Percentiles rank a stretch among this genome's conserved stretches.
phyloP scores from a whole-genome alignment of 2,797 vertebrate genomes.

The Rhinichthys osculus region DNA sequence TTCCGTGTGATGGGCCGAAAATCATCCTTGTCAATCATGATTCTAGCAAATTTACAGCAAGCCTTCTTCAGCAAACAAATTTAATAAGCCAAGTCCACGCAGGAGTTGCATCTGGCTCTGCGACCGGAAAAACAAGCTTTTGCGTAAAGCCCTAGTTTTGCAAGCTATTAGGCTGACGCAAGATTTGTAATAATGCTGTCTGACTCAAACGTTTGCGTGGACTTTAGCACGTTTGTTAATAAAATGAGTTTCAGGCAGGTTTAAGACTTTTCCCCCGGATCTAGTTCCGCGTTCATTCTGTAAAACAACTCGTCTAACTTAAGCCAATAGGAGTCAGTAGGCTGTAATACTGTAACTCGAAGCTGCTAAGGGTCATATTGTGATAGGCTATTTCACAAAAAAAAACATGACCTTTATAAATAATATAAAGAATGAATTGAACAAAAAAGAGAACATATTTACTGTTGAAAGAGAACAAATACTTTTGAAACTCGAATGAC shows the following conservation, averaged over 20 bases:
- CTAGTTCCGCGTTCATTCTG: slow-evolving; percentile 51
- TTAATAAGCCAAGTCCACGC: background rate
- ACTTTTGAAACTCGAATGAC: background rate
- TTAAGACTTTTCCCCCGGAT: slow-evolving; percentile 33
- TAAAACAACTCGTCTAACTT: background rate
- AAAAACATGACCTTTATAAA: background rate
- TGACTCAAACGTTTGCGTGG: background rate
- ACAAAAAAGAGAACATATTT: background rate
- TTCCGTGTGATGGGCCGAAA: slow-evolving; percentile 51
- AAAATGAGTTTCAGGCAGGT: background rate
- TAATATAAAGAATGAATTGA: background rate
- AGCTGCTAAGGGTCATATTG: background rate
- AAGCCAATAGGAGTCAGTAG: slow-evolving; percentile 23
- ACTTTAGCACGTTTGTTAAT: slow-evolving; percentile 39
- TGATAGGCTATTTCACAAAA: background rate
- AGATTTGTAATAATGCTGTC: slow-evolving; percentile 21
- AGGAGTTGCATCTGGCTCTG: slow-evolving; percentile 1
- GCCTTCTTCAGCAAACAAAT: background rate
- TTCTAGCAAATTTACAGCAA: background rate
- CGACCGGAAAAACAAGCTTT: slow-evolving; percentile 27
- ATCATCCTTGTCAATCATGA: slow-evolving; percentile 53
- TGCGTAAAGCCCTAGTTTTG: slow-evolving; percentile 3
- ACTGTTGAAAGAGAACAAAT: background rate
- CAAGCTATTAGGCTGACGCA: slow-evolving; percentile 19
- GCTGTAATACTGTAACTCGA: background rate